Conservation (phyloP, 2,797 vertebrate species). For the Crenuchus spilurus region DNA sequence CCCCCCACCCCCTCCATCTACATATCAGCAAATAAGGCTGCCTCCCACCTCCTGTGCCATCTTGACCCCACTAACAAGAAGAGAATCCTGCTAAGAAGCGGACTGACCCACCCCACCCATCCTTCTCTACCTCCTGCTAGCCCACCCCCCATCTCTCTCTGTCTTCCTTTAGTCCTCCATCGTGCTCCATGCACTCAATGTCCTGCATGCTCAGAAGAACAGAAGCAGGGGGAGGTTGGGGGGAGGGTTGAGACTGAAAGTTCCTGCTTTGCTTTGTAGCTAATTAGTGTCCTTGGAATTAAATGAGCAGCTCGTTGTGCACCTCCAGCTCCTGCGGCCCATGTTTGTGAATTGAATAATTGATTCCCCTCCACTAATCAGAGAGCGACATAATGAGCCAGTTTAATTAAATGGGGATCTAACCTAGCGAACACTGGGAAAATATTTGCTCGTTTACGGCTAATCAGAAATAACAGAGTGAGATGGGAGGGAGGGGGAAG, state of each 20-base stretch:
- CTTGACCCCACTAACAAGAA: constrained; percentile 88
- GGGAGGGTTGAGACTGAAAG: constrained; percentile 71
- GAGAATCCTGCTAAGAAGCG: constrained; percentile 84
- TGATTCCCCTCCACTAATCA: constrained; percentile 99
- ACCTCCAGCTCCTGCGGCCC: constrained; percentile 93
- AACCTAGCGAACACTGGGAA: constrained; percentile 98
- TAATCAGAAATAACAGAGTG: constrained; percentile 86
- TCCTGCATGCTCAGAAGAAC: constrained; percentile 85
- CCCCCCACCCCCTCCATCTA: constrained; percentile 81
- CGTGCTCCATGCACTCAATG: constrained; percentile 65
- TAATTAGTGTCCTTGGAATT: constrained; percentile 99
- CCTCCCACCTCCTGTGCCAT: constrained; percentile 78
- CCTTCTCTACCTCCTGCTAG: constrained; percentile 36
- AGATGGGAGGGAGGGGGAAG: constrained; percentile 49
- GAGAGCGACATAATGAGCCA: constrained; percentile 98
- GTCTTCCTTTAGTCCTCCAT: constrained; percentile 53
- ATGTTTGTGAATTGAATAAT: constrained; percentile 99
- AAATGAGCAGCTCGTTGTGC: constrained; percentile 95
- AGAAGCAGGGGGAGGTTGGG: constrained; percentile 63
- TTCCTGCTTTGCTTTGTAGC: constrained; percentile 98
- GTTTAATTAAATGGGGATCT: constrained; percentile 99
- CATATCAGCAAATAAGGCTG: constrained; percentile 84
- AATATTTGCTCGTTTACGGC: constrained; percentile 99
- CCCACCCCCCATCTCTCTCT: constrained; percentile 37
- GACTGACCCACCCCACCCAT: constrained; percentile 77